Conservation (phyloP, 2,888 invertebrate genomes). For the Aporophyla nigra region DNA sequence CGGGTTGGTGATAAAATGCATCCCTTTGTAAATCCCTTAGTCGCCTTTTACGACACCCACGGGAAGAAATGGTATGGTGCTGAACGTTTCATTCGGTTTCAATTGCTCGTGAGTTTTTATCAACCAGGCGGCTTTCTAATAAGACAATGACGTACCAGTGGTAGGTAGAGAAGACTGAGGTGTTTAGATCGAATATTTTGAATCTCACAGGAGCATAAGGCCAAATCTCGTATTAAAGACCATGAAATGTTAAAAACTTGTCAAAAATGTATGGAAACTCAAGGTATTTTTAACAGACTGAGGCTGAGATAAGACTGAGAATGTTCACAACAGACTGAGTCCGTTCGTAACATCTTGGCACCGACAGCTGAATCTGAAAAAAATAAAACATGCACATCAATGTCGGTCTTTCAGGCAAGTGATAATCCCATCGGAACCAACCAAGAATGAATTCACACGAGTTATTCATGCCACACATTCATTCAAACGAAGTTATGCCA, state of each 20-base stretch:
- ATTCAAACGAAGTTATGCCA: conserved; percentile 36
- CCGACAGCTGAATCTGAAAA: background rate
- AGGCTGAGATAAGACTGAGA: too few species aligned
- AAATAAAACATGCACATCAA: background rate
- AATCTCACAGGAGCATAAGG: background rate
- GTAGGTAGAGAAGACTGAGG: background rate
- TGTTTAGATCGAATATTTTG: too few species aligned
- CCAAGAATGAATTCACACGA: conserved; percentile 10
- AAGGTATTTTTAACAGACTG: too few species aligned
- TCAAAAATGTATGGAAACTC: too few species aligned
- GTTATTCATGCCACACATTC: conserved; percentile 36
- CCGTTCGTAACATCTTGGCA: background rate
- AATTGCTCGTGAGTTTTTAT: background rate
- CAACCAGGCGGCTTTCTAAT: background rate
- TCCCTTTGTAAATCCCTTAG: too few species aligned
- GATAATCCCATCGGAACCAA: background rate
- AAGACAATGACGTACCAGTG: background rate
- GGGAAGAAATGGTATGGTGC: too few species aligned
- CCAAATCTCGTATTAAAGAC: too few species aligned
- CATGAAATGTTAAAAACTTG: too few species aligned
- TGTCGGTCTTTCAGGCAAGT: background rate
- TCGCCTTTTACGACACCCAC: too few species aligned
- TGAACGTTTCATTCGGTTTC: too few species aligned
- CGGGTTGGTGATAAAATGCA: too few species aligned
- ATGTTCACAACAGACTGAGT: too few species aligned